phyloP scores from a whole-genome alignment of 2,113 vertebrate genomes.

The Miniopterus natalensis region DNA sequence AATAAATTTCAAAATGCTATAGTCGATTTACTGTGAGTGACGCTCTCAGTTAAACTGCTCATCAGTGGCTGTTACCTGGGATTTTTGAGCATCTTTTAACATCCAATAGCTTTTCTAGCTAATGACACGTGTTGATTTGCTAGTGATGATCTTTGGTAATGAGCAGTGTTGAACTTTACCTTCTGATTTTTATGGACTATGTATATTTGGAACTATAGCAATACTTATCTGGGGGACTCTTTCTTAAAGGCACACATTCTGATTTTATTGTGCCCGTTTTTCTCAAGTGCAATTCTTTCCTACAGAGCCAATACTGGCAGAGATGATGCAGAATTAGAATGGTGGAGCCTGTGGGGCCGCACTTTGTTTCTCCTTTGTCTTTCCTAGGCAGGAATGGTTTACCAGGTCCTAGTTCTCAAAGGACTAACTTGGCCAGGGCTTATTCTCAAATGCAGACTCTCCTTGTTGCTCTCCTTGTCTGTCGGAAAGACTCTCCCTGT shows the following conservation, averaged over 20 bases:
- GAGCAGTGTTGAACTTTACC: constrained; percentile 7
- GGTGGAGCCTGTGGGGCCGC: background rate
- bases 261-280: constrained; percentile 73
- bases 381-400: background rate
- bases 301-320: background rate
- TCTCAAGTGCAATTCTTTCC: constrained; percentile 50
- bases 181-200: constrained; percentile 1
- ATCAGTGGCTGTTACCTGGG: constrained; percentile 55
- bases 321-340: background rate
- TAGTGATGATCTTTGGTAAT: constrained; percentile 36
- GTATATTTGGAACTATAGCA: background rate
- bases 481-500: background rate
- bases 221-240: constrained; percentile 2
- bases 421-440: background rate
- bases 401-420: background rate
- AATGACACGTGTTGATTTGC: constrained; percentile 52
- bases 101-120: background rate
- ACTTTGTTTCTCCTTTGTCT: background rate
- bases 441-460: background rate
- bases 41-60: constrained; percentile 63
- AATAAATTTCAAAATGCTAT: constrained; percentile 23
- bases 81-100: constrained; percentile 59
- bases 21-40: constrained; percentile 46
- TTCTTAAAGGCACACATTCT: constrained; percentile 33
- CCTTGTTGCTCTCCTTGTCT: background rate